Conservation (phyloP, 2,797 vertebrate species). For the Takifugu rubripes region DNA sequence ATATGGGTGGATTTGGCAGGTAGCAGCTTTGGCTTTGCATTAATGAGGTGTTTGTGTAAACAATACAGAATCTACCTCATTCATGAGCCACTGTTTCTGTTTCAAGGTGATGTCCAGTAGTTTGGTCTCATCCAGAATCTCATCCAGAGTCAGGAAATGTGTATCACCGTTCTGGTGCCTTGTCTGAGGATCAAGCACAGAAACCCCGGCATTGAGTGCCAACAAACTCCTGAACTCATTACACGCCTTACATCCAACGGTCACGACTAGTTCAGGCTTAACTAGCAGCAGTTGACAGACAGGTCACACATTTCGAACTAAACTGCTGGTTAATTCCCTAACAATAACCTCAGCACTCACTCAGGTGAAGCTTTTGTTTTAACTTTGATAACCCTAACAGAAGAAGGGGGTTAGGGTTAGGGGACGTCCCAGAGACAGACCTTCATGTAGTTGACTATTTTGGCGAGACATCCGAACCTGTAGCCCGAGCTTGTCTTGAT, state of each 20-base stretch:
- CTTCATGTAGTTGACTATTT: constrained; percentile 99
- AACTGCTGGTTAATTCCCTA: too few relatives aligned
- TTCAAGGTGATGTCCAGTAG: constrained; percentile 96
- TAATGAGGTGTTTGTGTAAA: neutral
- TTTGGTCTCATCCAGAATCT: constrained; percentile 98
- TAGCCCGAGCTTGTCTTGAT: constrained; percentile 93
- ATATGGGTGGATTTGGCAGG: too few relatives aligned
- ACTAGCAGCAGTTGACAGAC: constrained; percentile 35
- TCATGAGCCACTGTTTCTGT: constrained; percentile 98
- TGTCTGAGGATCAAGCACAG: constrained; percentile 74
- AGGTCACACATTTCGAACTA: constrained; percentile 23
- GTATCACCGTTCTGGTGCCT: constrained; percentile 96
- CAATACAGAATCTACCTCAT: constrained; percentile 77
- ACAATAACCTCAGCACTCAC: too few relatives aligned
- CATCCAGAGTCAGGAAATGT: constrained; percentile 88
- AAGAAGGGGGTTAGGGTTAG: too few relatives aligned
- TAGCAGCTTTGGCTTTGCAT: too few relatives aligned
- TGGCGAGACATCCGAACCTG: constrained; percentile 96
- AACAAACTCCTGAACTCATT: too few relatives aligned
- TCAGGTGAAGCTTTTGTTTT: neutral
- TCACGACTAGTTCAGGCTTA: constrained; percentile 9
- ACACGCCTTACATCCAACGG: constrained; percentile 5
- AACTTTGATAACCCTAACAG: neutral
- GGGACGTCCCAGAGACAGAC: constrained; percentile 59
- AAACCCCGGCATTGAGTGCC: neutral